phyloP scores from a whole-genome alignment of 2,888 invertebrate species.

The Spodoptera picta region DNA sequence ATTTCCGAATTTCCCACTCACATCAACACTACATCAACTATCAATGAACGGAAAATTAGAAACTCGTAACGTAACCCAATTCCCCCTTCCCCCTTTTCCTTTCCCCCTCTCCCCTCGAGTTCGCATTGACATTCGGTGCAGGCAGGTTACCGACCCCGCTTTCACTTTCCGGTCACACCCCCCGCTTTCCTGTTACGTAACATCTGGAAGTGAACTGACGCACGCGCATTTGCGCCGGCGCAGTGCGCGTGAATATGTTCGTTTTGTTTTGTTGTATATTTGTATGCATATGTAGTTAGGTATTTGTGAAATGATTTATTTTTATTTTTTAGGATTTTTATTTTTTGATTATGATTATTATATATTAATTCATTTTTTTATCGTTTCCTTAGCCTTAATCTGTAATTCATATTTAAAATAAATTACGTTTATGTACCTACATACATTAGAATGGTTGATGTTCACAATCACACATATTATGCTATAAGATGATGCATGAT shows the following conservation, averaged over 20 bases:
- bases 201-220: slow-evolving; percentile 51
- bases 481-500: no score
- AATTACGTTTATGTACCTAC: no score
- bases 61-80: slow-evolving; percentile 61
- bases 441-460: no score
- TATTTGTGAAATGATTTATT: neutral
- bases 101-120: slow-evolving; percentile 31
- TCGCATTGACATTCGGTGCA: slow-evolving; percentile 70
- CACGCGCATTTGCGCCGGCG: slow-evolving; percentile 39
- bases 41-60: slow-evolving; percentile 56
- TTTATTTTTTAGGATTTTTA: neutral
- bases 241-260: slow-evolving; percentile 51
- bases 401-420: no score
- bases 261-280: slow-evolving; percentile 39
- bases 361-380: no score
- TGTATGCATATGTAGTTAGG: slow-evolving; percentile 7
- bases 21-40: slow-evolving; percentile 16
- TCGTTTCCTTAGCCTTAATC: no score
- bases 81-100: slow-evolving; percentile 30
- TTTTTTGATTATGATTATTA: no score
- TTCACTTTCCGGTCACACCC: slow-evolving; percentile 66
- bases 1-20: neutral
- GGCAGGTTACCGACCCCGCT: slow-evolving; percentile 57
- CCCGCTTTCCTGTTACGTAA: slow-evolving; percentile 68
- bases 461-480: no score